These are phyloP conservation scores for Rhingia rostrata DNA, from an alignment of 2,888 invertebrate genomes.

Conservation along the genomic window DNA sequence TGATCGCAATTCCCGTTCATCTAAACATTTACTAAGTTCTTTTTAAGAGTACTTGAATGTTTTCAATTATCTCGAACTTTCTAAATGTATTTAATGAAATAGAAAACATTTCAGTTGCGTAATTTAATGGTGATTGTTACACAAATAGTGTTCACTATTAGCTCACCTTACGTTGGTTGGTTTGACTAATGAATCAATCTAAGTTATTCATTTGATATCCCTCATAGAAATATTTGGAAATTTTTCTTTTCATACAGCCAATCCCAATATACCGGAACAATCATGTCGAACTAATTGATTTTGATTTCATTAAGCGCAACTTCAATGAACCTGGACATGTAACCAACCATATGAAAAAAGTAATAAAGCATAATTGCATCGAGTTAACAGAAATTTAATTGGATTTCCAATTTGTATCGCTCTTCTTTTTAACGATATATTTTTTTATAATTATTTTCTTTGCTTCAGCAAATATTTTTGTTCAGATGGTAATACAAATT, in stretches of 20 bases:
- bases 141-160: background rate
- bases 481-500: background rate
- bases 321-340: slow-evolving; percentile 13
- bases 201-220: slow-evolving; percentile 39
- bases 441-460: slow-evolving; percentile 36
- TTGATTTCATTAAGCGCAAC: slow-evolving; percentile 41
- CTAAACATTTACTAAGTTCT: background rate
- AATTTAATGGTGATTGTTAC: slow-evolving; percentile 12
- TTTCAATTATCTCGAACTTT: slow-evolving; percentile 30
- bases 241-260: slow-evolving; percentile 21
- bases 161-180: background rate
- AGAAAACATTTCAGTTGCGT: slow-evolving; percentile 13
- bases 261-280: slow-evolving; percentile 1
- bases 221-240: slow-evolving; percentile 25
- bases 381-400: slow-evolving; percentile 42
- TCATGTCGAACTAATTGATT: slow-evolving; percentile 40
- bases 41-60: background rate
- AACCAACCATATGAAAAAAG: slow-evolving; percentile 6
- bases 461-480: slow-evolving; percentile 31
- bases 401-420: slow-evolving; percentile 43
- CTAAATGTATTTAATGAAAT: slow-evolving; percentile 2
- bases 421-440: slow-evolving; percentile 40
- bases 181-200: slow-evolving; percentile 27
- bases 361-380: slow-evolving; percentile 16
- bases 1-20: too few relatives aligned